Evolutionary conservation across 1,140 invertebrate genomes (phyloP), one percentile per base, ranked within the genome.

Genomic region (Brevipalpus yothersi): DNA sequence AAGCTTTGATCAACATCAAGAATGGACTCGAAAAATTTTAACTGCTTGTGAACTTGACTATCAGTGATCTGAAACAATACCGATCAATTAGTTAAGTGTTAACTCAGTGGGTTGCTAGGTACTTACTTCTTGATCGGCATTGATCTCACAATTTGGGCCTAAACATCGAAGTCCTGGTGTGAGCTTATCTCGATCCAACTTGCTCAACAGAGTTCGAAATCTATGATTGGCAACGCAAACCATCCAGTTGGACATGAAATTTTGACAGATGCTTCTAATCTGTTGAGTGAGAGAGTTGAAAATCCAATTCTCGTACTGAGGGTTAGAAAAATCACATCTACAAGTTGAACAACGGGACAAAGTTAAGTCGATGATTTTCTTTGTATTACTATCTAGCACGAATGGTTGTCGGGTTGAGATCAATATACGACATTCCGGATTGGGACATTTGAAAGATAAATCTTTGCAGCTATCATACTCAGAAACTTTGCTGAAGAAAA

Each of bases 181-280:
- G 69, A 65, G 58, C 77, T 74, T n/a, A 70, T 69, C 41, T 83
- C 70, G 1, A 82, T 81, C 17, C 88, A 59, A 57, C 75, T 41
- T 42, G 40, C 40, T 21, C 23, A 40, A 40, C 15, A 21, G 69
- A 0, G 80, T 83, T 60, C 80, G 75, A 64, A 81, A 77, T 2
- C 79, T 78, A 2, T 84, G 82, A 76, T 92, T 86, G 70, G 31
- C 31, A 2, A 93, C 88, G 70, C 91, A 95, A 15, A 82, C 79
- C 65, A 92, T 67, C 77, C 80, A 81, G 56, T 81, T 79, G 74
- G 77, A 61, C 31, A 67, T 67, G 39, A 11, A 64, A 12, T 58
- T 43, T 43, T 45, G 31, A 11, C 56, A 21, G 5, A 56, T 47
- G 19, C 49, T 19, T 11, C 53, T 8, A 1, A 62, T 43, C 8